Evolutionary conservation across 1,140 invertebrate species (phyloP), one percentile per base, ranked within the genome.

Genomic region (Panulirus ornatus): DNA sequence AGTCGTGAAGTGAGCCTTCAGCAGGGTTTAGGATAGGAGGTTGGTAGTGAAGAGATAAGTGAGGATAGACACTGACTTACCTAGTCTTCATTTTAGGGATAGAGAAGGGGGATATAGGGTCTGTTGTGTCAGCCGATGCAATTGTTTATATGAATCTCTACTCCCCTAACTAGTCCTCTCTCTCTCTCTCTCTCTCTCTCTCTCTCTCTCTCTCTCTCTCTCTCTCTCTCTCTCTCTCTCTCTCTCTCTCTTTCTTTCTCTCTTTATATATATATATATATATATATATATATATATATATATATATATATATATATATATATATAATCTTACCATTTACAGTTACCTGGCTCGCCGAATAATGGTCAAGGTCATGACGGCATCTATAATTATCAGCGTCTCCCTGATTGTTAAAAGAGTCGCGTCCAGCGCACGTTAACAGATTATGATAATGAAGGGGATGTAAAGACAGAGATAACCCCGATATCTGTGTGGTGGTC

Each of bases 391-490:
- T 75, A 85, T 34, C 42, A n/a, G n/a, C n/a, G n/a, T 30, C 42
- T 36, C 19, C 54, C 38, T 73, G 83, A 85, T 85, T 85, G 83
- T 73, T 85, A 85, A 71, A 66, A 47, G 63, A 66, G 83, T 85
- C 38, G 66, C 38, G 70, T n/a, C 47, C 34, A 11, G 66, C 27
- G 16, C 83, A 34, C 75, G 66, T 85, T 85, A 44, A 42, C 83
- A 85, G 51, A 85, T 85, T 85, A 85, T 85, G 83, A 85, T 85
- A 85, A 85, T 85, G 83, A 85, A 85, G 83, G 30, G 42, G 27
- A 34, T n/a, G n/a, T 51, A 75, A 85, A 42, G 83, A 73, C 66
- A 73, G 9, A 5, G 70, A 85, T 85, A 73, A n/a, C 75, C 75
- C 51, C 83, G 70, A 40, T 40, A 85, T 47, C 83, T 27, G 19